Conservation (phyloP, 2,888 invertebrate genomes). For the Congeria kusceri region DNA sequence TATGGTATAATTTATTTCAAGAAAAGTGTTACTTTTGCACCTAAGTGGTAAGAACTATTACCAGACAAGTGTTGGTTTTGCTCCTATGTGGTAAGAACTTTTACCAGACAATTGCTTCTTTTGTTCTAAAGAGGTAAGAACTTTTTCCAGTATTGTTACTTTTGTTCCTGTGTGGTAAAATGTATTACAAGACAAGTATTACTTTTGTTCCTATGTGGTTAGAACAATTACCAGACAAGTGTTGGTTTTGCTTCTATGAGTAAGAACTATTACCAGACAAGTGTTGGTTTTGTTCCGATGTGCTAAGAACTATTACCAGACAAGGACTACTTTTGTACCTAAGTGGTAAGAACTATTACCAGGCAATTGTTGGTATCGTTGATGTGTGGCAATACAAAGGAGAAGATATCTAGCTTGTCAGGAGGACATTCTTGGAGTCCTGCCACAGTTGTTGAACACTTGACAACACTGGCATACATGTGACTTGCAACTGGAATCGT, state of each 20-base stretch:
- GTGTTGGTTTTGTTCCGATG: too few species aligned
- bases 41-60: constrained; percentile 46
- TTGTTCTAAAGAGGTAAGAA: too few species aligned
- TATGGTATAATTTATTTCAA: too few species aligned
- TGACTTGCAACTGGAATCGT: constrained; percentile 77
- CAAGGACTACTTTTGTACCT: not conserved
- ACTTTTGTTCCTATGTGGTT: not conserved
- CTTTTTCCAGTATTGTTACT: too few species aligned
- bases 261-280: too few species aligned
- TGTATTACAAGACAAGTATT: too few species aligned
- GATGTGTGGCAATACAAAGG: constrained; percentile 76
- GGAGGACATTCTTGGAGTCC: constrained; percentile 29
- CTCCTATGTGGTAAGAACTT: constrained; percentile 75
- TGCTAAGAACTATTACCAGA: too few species aligned
- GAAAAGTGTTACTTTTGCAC: too few species aligned
- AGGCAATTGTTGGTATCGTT: constrained; percentile 72
- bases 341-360: constrained; percentile 61
- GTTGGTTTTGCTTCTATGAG: too few species aligned
- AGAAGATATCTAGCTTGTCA: constrained; percentile 60
- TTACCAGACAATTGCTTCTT: too few species aligned
- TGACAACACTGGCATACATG: constrained; percentile 71
- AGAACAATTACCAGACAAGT: too few species aligned
- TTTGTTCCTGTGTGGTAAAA: too few species aligned
- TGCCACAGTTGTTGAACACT: constrained; percentile 47
- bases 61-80: constrained; percentile 74